Evolutionary conservation across 2,113 vertebrate genomes (phyloP), one percentile per base, ranked within the genome.

Genomic region (Lipophrys pholis): DNA sequence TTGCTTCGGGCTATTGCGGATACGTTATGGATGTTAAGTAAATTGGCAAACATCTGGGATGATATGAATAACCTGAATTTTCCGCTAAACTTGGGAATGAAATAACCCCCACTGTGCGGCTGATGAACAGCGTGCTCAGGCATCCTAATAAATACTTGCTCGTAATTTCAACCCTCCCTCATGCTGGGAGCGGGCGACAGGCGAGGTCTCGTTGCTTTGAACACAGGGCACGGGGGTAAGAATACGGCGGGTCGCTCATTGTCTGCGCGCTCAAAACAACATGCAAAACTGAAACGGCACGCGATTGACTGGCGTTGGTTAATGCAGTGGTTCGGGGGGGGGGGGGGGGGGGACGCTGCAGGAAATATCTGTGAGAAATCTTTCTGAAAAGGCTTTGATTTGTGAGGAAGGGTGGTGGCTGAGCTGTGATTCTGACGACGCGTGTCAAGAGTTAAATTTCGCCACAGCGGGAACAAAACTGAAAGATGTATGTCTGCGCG

Each of bases 101-200:
- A 85, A 85, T 63, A 68, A 66, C 83, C 68, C 87, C 87, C 39
- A 16, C 76, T 75, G 82, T 73, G 84, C 39, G 41, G 45, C 85
- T 84, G 88, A 91, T 89, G 84, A 91, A 86, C 79, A 73, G 66
- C 71, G 80, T 89, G 86, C 79, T 85, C 71, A 66, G 80, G 71
- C 79, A 87, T 85, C 69, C 80, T 89, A 84, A 91, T 90, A 91
- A 89, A 89, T 84, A 82, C 84, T 90, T 51, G 53, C 77, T 71
- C 49, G 39, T 84, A 74, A 87, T 81, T 84, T 76, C 40, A 45
- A 59, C 45, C 60, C 7, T 30, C 56, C 56, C 56, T 63, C 81
- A 62, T 0, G 76, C 83, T 84, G 88, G 15, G 81, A 69, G 81
- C 72, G 80, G 72, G 60, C 38, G 62, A 73, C 71, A 40, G 58